Base-by-base conservation (phyloP, 2,888 invertebrate species). In the Endotricha flammealis region DNA sequence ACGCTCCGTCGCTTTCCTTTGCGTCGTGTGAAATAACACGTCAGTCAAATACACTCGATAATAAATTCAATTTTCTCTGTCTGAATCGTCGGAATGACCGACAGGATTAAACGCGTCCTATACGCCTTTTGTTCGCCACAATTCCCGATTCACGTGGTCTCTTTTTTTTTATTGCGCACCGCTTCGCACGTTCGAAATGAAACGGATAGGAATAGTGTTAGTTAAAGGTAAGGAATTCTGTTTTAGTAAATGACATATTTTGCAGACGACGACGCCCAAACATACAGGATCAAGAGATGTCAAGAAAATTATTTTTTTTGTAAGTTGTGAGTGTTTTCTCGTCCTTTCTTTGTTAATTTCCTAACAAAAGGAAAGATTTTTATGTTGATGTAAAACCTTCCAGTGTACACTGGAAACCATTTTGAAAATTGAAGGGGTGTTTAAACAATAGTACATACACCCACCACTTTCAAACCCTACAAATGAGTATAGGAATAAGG, bases 1-100 rank as follows among this genome's bases (percentile, higher is more conserved):
- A 53, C 60, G 62, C 61, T 64, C 44, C 53, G 45, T 40, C 55
- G 57, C 62, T 66, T 63, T 75, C 61, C 73, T 77, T 71, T 65
- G 59, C 59, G 59, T 64, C 75, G 82, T 76, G 81, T 80, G 82
- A 83, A 85, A 85, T 83, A 85, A 82, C 83, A 83, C 77, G 85
- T 85, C 85, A 83, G 72, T 85, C 85, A 85, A 82, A 83, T 69
- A 80, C 76, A 74, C 75, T 70, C 74, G 75, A 82, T 86, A 81
- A 85, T 85, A 86, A 85, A 86, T 86, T 85, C 83, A 83, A 85
- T 85, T 86, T 82, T 79, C 78, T 63, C 72, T 67, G 57, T 58
- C 68, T 64, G 61, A 61, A 55, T 64, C 63, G 67, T 61, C 65
- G 67, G 67, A 78, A 78, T 73, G 77, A 70, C 78, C 79, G 78